phyloP scores from a whole-genome alignment of 2,113 vertebrate species.

The Sapayoa aenigma region DNA sequence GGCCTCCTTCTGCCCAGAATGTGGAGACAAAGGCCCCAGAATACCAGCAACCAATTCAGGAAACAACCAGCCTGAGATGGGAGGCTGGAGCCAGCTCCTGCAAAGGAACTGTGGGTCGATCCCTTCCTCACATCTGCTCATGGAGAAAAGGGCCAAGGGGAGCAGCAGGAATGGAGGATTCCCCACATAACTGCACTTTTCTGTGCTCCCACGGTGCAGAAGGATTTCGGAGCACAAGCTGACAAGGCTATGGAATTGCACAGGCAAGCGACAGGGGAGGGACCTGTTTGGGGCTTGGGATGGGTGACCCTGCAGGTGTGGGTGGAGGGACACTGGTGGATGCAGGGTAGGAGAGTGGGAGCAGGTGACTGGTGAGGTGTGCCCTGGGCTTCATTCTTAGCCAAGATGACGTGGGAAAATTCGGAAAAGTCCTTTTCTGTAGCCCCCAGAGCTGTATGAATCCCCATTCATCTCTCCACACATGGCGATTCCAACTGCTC shows the following conservation, averaged over 20 bases:
- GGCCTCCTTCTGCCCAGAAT: neutral
- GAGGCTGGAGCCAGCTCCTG: neutral
- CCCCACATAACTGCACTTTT: neutral
- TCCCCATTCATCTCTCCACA: neutral
- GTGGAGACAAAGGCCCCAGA: neutral
- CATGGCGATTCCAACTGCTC: neutral
- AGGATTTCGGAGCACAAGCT: neutral
- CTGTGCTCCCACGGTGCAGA: fast-evolving
- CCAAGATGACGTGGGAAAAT: neutral
- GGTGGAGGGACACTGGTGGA: neutral
- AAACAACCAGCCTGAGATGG: neutral
- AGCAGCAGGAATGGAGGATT: neutral
- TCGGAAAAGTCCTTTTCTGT: neutral
- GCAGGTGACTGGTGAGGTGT: fast-evolving
- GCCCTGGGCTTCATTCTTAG: neutral
- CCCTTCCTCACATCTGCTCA: neutral
- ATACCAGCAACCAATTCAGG: neutral
- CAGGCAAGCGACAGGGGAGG: fast-evolving
- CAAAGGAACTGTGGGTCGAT: neutral
- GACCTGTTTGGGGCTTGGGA: neutral
- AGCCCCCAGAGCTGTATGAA: neutral
- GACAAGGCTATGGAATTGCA: neutral
- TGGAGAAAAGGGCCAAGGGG: neutral
- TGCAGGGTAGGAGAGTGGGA: neutral
- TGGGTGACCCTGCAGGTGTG: neutral